Conservation (phyloP, 2,888 invertebrate species). For the Synergus japonicus region DNA sequence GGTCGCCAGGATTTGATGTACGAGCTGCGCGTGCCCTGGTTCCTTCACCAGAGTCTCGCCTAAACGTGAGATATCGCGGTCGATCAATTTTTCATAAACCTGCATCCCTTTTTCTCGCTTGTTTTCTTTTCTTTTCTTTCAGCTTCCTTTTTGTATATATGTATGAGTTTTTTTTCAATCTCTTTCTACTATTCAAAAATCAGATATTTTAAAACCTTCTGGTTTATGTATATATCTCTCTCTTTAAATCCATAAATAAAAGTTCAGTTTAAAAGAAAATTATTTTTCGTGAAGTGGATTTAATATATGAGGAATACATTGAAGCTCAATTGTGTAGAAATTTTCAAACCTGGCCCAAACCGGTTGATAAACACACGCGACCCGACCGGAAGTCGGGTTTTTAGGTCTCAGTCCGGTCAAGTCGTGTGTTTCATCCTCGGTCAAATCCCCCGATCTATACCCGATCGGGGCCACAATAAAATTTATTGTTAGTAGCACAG, state of each 20-base stretch:
- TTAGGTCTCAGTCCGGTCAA: too few species aligned
- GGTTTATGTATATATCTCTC: not conserved
- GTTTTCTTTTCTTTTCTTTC: slow-evolving; percentile 35
- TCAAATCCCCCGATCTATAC: too few species aligned
- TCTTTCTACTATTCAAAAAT: not conserved
- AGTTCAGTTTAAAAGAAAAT: not conserved
- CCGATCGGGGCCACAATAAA: too few species aligned
- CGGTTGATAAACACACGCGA: too few species aligned
- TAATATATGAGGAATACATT: not conserved
- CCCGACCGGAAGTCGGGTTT: too few species aligned
- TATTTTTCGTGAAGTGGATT: not conserved
- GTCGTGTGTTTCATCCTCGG: too few species aligned
- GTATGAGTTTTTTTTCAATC: not conserved
- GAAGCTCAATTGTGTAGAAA: too few species aligned
- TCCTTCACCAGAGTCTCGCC: slow-evolving; percentile 67
- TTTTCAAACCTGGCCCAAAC: too few species aligned
- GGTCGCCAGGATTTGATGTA: slow-evolving; percentile 73
- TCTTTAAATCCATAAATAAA: not conserved
- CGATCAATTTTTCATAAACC: slow-evolving; percentile 72
- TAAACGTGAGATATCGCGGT: slow-evolving; percentile 75
- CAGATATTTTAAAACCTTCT: not conserved
- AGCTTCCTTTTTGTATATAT: not conserved
- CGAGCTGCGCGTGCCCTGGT: slow-evolving; percentile 75
- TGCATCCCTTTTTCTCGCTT: slow-evolving; percentile 42
- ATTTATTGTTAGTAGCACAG: too few species aligned